These are phyloP conservation scores for Entelurus aequoreus DNA, from an alignment of 2,113 vertebrate genomes.

Conservation along the genomic window DNA sequence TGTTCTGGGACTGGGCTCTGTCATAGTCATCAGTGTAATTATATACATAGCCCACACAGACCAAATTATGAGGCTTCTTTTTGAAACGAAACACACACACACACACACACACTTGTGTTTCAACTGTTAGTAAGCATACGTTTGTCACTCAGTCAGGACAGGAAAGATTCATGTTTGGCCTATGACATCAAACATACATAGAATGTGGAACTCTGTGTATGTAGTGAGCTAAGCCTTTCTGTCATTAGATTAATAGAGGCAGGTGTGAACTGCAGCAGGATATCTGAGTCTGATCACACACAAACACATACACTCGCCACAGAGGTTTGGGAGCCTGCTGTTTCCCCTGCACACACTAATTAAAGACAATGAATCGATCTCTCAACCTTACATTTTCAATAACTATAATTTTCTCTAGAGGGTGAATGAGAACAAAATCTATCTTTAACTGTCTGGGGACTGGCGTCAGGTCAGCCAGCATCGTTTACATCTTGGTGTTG, in stretches of 20 bases:
- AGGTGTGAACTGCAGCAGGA: conserved; percentile 50
- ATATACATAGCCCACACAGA: not conserved
- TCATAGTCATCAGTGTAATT: conserved; percentile 3
- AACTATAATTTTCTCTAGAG: not conserved
- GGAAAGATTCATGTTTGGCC: not conserved
- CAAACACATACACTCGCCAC: conserved; percentile 6
- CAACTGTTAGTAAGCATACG: not conserved
- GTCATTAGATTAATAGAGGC: conserved; percentile 58
- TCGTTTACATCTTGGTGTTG: not conserved
- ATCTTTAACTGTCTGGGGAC: not conserved
- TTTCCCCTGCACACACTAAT: conserved; percentile 1
- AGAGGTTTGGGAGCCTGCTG: conserved; percentile 5
- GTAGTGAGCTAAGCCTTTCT: conserved; percentile 48
- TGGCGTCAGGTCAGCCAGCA: conserved; percentile 2
- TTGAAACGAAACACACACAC: not conserved
- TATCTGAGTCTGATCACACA: conserved; percentile 14
- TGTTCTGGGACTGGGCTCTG: not conserved
- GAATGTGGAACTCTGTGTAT: not conserved
- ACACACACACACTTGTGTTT: not conserved
- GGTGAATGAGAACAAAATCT: not conserved
- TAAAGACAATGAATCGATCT: not conserved
- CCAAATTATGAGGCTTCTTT: not conserved
- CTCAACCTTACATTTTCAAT: conserved; percentile 10
- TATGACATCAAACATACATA: not conserved
- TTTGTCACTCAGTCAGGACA: not conserved